These are phyloP conservation scores for Maccullochella peelii DNA, from an alignment of 2,113 vertebrate species.

Conservation along the genomic window DNA sequence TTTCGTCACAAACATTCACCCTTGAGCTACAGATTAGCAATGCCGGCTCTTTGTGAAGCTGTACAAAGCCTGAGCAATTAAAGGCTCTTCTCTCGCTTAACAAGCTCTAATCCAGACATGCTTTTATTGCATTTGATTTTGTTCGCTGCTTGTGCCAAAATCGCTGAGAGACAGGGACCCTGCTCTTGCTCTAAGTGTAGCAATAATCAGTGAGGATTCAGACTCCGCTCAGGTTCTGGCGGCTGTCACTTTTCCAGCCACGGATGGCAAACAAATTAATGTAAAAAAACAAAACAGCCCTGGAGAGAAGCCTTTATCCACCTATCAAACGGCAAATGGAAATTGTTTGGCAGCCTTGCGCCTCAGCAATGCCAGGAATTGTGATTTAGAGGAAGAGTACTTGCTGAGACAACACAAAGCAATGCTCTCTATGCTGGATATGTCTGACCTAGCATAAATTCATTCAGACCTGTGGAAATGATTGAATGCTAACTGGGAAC, in stretches of 20 bases:
- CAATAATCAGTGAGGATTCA: constrained; percentile 64
- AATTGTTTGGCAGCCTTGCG: constrained; percentile 65
- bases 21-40: constrained; percentile 84
- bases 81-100: constrained; percentile 80
- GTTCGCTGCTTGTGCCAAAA: constrained; percentile 71
- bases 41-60: constrained; percentile 78
- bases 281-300: constrained; percentile 20
- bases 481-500: constrained; percentile 37
- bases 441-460: constrained; percentile 40
- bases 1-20: constrained; percentile 80
- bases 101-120: constrained; percentile 86
- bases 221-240: constrained; percentile 48
- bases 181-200: constrained; percentile 57
- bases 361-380: constrained; percentile 53
- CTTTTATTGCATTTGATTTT: constrained; percentile 83
- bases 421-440: constrained; percentile 21
- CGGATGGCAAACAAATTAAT: constrained; percentile 56
- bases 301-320: constrained; percentile 59
- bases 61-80: constrained; percentile 82
- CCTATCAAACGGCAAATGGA: constrained; percentile 69
- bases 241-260: constrained; percentile 61
- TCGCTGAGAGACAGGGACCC: constrained; percentile 65
- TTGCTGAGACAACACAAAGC: constrained; percentile 58
- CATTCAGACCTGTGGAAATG: constrained; percentile 34
- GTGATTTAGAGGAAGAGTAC: constrained; percentile 53